Evolutionary conservation across 2,888 invertebrate genomes (phyloP).

Genomic region (Neoitamus cyanurus): DNA sequence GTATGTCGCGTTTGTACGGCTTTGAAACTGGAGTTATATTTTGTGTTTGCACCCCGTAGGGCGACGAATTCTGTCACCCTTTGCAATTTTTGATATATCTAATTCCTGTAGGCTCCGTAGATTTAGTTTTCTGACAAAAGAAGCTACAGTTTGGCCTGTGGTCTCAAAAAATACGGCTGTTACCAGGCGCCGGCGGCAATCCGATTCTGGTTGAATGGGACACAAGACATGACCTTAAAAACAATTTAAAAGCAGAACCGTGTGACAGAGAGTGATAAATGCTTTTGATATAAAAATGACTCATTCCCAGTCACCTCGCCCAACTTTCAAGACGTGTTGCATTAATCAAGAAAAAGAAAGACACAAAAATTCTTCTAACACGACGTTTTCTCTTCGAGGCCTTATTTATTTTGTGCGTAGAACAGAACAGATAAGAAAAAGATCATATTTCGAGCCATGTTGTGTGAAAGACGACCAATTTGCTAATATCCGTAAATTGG

Average conservation of each 20-base stretch:
- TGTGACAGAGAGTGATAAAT: background rate
- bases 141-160: background rate
- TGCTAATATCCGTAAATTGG: background rate
- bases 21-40: background rate
- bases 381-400: background rate
- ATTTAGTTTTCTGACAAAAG: background rate
- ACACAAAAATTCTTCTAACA: background rate
- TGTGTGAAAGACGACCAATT: background rate
- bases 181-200: background rate
- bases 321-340: background rate
- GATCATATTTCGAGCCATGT: background rate
- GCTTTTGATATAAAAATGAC: background rate
- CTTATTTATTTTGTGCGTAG: background rate
- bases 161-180: background rate
- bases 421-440: background rate
- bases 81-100: background rate
- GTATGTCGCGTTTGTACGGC: background rate
- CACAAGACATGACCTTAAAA: background rate
- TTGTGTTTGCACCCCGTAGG: background rate
- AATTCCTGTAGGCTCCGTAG: background rate
- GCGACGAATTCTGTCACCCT: background rate
- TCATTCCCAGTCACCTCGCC: background rate
- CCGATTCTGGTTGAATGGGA: background rate
- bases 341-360: background rate
- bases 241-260: background rate